phyloP scores from a whole-genome alignment of 1,140 invertebrate species.

The Armadillidium nasatum region DNA sequence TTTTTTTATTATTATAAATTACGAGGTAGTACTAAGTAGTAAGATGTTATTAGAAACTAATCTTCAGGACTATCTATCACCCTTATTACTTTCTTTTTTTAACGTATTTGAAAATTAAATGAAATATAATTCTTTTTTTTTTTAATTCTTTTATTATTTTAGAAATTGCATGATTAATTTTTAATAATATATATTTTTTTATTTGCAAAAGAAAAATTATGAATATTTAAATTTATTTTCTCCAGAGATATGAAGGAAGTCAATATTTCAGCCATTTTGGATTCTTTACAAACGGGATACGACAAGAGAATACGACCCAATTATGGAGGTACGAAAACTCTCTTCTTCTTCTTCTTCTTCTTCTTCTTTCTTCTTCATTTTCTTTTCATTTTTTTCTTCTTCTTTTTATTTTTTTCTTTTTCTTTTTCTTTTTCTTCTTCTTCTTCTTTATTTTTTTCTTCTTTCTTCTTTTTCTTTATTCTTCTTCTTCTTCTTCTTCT shows the following conservation, averaged over 20 bases:
- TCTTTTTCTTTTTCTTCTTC: no score
- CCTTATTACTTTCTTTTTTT: not conserved
- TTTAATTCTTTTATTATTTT: no score
- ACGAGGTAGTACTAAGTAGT: no score
- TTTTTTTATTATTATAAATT: slow-evolving; percentile 18
- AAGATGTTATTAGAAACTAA: no score
- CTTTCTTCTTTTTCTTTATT: no score
- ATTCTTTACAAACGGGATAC: slow-evolving; percentile 88
- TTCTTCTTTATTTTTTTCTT: no score
- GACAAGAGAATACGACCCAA: slow-evolving; percentile 97
- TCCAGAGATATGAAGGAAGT: slow-evolving; percentile 57
- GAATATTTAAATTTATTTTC: not conserved
- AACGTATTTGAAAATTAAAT: not conserved
- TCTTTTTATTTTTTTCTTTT: no score
- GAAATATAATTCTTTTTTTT: no score
- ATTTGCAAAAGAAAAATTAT: not conserved
- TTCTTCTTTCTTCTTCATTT: slow-evolving; percentile 10
- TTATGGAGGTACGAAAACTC: slow-evolving; percentile 81
- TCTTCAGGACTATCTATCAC: no score
- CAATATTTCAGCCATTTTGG: slow-evolving; percentile 87
- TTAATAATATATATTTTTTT: not conserved
- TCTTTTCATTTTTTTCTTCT: no score
- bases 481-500: no score
- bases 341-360: no score
- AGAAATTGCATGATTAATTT: not conserved